Percentiles rank a stretch among this genome's conserved stretches.
phyloP scores from a whole-genome alignment of 2,888 invertebrate genomes.

The Urechis unicinctus region DNA sequence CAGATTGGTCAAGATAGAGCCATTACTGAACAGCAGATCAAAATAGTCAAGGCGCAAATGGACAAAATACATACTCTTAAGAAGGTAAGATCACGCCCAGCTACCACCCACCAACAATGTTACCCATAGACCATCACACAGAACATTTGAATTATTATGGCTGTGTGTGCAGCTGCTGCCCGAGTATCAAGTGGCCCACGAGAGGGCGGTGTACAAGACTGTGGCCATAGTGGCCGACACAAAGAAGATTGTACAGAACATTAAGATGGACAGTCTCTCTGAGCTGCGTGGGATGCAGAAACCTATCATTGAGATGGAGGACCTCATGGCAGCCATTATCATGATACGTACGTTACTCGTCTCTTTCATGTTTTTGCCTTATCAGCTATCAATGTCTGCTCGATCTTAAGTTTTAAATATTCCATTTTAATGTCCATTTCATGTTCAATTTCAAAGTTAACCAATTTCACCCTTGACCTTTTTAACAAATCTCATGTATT shows the following conservation, averaged over 20 bases:
- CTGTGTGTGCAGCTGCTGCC: slow-evolving; percentile 36
- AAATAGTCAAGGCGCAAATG: slow-evolving; percentile 44
- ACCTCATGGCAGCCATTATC: slow-evolving; percentile 48
- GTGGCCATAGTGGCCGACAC: slow-evolving; percentile 50
- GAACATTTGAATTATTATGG: not conserved
- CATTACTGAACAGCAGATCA: slow-evolving; percentile 49
- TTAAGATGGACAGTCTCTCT: slow-evolving; percentile 42
- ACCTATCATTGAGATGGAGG: slow-evolving; percentile 46
- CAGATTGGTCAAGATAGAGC: slow-evolving; percentile 52
- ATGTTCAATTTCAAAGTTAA: too few relatives aligned
- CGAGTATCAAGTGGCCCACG: slow-evolving; percentile 50
- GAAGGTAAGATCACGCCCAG: slow-evolving; percentile 28
- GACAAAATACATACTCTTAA: slow-evolving; percentile 44
- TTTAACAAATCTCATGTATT: too few relatives aligned
- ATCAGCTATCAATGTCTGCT: not conserved
- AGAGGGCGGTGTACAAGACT: slow-evolving; percentile 50
- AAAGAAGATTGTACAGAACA: slow-evolving; percentile 47
- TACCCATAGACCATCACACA: too few relatives aligned
- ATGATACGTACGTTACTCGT: slow-evolving; percentile 32
- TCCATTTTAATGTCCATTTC: too few relatives aligned
- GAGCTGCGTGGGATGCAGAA: slow-evolving; percentile 46
- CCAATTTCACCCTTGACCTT: too few relatives aligned
- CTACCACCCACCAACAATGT: not conserved
- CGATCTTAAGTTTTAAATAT: too few relatives aligned
- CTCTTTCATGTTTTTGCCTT: not conserved